Conservation (phyloP, 2,113 vertebrate genomes). For the Pterocles orientalis region DNA sequence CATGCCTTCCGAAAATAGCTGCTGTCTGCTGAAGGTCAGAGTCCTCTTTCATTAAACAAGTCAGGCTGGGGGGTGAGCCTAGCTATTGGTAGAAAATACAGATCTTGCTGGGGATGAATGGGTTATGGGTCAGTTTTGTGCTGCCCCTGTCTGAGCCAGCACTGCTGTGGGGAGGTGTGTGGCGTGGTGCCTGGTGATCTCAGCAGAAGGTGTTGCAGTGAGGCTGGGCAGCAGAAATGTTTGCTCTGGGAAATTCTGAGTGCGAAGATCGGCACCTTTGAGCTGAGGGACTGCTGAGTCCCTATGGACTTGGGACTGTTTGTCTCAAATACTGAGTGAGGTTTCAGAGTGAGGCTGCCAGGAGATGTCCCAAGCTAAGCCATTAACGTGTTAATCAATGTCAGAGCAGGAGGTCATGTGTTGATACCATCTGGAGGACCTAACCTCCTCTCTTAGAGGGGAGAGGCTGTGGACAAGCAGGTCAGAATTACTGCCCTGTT, state of each 20-base stretch:
- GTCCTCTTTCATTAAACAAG: background rate
- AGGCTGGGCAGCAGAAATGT: background rate
- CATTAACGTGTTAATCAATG: background rate
- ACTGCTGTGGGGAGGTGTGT: background rate
- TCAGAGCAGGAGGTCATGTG: background rate
- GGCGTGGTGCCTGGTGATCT: background rate
- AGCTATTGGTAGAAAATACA: background rate
- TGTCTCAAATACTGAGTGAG: background rate
- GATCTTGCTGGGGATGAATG: background rate
- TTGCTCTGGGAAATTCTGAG: background rate
- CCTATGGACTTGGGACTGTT: conserved; percentile 37
- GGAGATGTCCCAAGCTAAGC: background rate
- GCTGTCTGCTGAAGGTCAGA: background rate
- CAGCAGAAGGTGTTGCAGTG: background rate
- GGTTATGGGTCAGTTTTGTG: background rate
- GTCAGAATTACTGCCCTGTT: background rate
- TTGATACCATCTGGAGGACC: background rate
- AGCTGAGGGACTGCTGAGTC: background rate
- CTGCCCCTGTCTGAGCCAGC: background rate
- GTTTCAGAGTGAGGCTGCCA: conserved; percentile 16
- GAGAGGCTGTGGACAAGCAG: background rate
- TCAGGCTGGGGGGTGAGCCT: background rate
- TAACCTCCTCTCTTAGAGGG: background rate
- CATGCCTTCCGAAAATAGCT: conserved; percentile 8
- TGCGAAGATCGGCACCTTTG: background rate